Conservation (phyloP, 2,888 invertebrate genomes). For the Melipona bicolor region DNA sequence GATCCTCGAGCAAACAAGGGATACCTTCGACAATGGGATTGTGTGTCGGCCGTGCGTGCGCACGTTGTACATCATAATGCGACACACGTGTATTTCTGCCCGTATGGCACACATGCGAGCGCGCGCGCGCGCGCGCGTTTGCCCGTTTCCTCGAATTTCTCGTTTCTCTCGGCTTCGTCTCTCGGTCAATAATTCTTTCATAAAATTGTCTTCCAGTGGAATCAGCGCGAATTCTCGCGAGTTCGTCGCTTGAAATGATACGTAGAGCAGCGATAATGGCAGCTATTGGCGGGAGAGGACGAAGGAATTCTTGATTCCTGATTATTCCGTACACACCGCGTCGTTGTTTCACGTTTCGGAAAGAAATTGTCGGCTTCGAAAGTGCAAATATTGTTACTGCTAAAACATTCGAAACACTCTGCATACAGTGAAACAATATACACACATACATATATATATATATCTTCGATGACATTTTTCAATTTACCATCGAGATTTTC, state of each 20-base stretch:
- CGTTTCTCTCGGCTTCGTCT: background rate
- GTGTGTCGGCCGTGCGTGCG: constrained; percentile 64
- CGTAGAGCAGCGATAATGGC: too few relatives aligned
- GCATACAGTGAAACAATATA: background rate
- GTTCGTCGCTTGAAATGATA: too few relatives aligned
- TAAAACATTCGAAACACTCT: background rate
- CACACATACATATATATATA: background rate
- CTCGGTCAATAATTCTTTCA: background rate
- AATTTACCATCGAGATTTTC: too few relatives aligned
- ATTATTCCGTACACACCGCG: background rate
- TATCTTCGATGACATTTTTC: too few relatives aligned
- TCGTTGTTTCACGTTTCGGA: background rate
- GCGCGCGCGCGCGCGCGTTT: background rate
- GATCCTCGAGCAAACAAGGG: constrained; percentile 76
- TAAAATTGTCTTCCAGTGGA: background rate
- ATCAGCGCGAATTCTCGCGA: too few relatives aligned
- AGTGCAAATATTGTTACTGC: constrained; percentile 27
- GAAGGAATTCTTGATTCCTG: background rate
- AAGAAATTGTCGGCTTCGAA: constrained; percentile 10
- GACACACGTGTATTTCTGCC: constrained; percentile 45
- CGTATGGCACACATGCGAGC: constrained; percentile 21
- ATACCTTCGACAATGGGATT: constrained; percentile 74
- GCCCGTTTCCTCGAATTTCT: constrained; percentile 27
- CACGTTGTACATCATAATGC: constrained; percentile 51
- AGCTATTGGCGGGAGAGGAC: background rate